phyloP scores from a whole-genome alignment of 2,888 invertebrate genomes.

The Acheta domesticus region DNA sequence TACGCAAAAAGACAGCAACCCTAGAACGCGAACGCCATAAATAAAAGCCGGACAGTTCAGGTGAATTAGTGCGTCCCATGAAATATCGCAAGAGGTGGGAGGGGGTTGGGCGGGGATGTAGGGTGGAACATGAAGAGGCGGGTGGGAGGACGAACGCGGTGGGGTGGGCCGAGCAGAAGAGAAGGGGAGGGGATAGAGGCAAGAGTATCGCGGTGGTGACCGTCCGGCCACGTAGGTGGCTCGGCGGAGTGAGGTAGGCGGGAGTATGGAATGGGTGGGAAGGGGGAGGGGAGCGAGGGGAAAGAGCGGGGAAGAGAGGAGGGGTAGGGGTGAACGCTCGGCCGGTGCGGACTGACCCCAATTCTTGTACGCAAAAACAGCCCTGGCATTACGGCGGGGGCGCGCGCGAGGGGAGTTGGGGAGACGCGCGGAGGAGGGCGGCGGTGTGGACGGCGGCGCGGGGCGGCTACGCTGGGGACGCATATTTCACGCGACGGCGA shows the following conservation, averaged over 20 bases:
- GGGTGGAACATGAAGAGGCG: neutral
- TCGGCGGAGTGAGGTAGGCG: no score
- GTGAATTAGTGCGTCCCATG: constrained; percentile 9
- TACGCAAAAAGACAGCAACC: neutral
- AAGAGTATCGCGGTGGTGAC: no score
- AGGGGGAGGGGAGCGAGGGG: no score
- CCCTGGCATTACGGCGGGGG: neutral
- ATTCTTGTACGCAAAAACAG: constrained; percentile 2
- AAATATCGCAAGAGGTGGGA: neutral
- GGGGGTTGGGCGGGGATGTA: neutral
- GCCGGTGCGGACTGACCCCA: neutral
- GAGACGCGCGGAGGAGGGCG: neutral
- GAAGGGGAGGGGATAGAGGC: no score
- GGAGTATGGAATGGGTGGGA: no score
- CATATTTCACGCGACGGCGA: neutral
- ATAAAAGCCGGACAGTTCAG: constrained; percentile 3
- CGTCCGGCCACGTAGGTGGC: no score
- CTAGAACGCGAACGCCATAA: neutral
- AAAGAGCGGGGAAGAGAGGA: neutral
- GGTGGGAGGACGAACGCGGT: neutral
- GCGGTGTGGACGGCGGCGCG: neutral
- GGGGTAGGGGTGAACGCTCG: neutral
- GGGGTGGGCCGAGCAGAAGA: neutral
- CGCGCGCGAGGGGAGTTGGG: neutral
- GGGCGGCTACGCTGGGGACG: neutral